Conservation (phyloP, 1,140 invertebrate species). For the Pogonognathellus flavescens region DNA sequence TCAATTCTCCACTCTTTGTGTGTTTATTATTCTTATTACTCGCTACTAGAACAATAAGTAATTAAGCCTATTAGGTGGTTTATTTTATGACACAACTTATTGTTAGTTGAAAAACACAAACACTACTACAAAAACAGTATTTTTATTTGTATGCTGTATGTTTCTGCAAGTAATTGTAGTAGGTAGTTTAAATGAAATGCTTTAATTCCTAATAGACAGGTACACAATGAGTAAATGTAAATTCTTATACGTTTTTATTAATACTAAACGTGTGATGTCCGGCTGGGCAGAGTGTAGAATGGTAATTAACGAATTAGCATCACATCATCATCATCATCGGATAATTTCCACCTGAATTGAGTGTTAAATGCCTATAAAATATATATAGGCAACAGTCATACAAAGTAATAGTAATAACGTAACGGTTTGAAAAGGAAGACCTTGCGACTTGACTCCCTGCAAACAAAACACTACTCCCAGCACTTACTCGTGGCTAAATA, state of each 20-base stretch:
- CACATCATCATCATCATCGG: constrained; percentile 9
- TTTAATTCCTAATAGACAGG: no score
- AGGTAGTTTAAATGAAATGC: not conserved
- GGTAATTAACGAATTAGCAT: constrained; percentile 45
- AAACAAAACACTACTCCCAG: not conserved
- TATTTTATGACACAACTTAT: not conserved
- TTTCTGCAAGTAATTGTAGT: not conserved
- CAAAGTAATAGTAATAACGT: not conserved
- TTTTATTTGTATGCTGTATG: not conserved
- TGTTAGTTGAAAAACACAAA: not conserved
- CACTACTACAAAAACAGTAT: not conserved
- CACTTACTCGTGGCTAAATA: no score
- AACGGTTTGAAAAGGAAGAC: constrained; percentile 33
- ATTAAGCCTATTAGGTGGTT: no score
- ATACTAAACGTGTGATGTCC: constrained; percentile 19
- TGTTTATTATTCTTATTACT: not conserved
- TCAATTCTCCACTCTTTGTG: not conserved
- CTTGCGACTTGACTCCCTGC: not conserved
- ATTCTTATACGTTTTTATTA: not conserved
- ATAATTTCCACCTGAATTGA: constrained; percentile 12
- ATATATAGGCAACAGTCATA: not conserved
- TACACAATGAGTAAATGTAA: no score
- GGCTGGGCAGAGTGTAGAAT: constrained; percentile 11
- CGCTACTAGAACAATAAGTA: no score
- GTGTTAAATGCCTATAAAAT: not conserved